phyloP scores from a whole-genome alignment of 2,888 invertebrate species.

The Plebejus melissa region DNA sequence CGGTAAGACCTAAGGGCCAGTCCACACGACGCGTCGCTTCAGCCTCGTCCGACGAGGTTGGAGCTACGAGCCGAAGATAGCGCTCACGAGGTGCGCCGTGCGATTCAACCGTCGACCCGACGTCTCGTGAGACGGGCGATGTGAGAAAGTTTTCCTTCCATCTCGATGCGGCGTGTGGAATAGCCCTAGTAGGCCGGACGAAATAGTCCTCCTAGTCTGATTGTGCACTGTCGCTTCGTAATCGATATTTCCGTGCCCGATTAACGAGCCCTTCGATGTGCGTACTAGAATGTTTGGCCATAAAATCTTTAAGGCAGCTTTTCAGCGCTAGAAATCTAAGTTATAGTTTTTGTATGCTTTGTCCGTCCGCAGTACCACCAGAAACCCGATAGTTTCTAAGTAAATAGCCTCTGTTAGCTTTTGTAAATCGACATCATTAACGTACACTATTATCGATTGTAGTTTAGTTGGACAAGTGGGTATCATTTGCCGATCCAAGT shows the following conservation, averaged over 20 bases:
- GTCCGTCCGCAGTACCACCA: background rate
- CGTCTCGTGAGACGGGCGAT: background rate
- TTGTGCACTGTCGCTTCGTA: slow-evolving; percentile 53
- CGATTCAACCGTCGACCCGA: background rate
- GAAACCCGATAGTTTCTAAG: slow-evolving; percentile 5
- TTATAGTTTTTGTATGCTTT: background rate
- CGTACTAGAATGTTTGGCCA: background rate
- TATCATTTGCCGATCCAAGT: background rate
- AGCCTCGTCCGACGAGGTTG: background rate
- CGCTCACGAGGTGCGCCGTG: background rate
- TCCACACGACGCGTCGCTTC: background rate
- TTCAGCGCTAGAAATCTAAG: background rate
- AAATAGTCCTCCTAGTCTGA: slow-evolving; percentile 52
- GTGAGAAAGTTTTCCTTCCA: background rate
- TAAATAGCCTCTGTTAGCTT: slow-evolving; percentile 17
- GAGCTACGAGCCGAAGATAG: background rate
- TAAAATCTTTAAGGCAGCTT: slow-evolving; percentile 19
- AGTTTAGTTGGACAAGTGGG: background rate
- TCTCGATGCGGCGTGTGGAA: background rate
- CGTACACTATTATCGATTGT: slow-evolving; percentile 19
- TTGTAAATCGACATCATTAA: slow-evolving; percentile 9
- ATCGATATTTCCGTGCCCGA: slow-evolving; percentile 4
- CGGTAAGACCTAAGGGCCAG: slow-evolving; percentile 80
- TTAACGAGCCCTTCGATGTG: slow-evolving; percentile 18
- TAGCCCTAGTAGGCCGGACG: background rate